Conservation (phyloP, 2,113 vertebrate species). For the Megaleporinus macrocephalus region DNA sequence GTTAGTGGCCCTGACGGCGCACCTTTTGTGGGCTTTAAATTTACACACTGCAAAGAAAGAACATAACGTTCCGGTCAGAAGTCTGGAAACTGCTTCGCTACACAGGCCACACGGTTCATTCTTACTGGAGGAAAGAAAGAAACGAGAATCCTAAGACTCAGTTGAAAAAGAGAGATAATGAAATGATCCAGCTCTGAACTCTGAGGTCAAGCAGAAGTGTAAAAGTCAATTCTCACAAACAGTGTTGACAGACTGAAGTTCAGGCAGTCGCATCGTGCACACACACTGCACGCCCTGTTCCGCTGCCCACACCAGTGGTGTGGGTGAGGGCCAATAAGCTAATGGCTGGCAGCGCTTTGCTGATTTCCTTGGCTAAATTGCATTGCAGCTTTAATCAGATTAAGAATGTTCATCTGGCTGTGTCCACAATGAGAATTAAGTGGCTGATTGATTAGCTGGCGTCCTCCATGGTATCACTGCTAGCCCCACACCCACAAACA, state of each 20-base stretch:
- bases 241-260: background rate
- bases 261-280: background rate
- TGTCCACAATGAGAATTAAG: conserved; percentile 45
- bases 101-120: background rate
- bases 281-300: conserved; percentile 17
- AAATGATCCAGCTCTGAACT: background rate
- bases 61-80: background rate
- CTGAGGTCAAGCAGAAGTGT: background rate
- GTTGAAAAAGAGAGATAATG: background rate
- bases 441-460: conserved; percentile 47
- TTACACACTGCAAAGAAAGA: conserved; percentile 88
- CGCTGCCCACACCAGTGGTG: conserved; percentile 36
- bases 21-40: conserved; percentile 98
- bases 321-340: conserved; percentile 49
- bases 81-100: background rate
- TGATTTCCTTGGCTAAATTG: conserved; percentile 59
- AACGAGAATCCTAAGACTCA: background rate
- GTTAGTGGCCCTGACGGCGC: conserved; percentile 95
- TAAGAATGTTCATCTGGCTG: conserved; percentile 51
- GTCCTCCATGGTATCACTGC: conserved; percentile 37
- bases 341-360: conserved; percentile 49
- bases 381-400: conserved; percentile 57
- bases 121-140: background rate
- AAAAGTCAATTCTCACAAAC: background rate
- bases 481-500: conserved; percentile 24